These are phyloP conservation scores for Chloroceryle inda DNA, from an alignment of 2,797 vertebrate species.

Conservation along the genomic window DNA sequence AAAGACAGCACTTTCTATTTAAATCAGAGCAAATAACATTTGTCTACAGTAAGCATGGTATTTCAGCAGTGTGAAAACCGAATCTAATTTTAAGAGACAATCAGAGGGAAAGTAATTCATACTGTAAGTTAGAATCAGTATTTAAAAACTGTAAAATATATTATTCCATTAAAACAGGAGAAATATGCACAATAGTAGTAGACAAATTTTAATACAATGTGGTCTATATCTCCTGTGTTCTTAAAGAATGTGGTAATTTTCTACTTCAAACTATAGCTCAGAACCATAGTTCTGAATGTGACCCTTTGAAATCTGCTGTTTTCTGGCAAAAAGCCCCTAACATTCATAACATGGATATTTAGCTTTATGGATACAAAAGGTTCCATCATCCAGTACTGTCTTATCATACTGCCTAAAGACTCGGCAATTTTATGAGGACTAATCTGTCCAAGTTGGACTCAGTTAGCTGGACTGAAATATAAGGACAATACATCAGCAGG, in stretches of 20 bases:
- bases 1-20: not conserved
- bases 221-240: not conserved
- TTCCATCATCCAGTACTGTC: not conserved
- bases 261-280: not conserved
- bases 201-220: not conserved
- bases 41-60: not conserved
- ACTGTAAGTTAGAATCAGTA: not conserved
- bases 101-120: not conserved
- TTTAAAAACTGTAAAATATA: not conserved
- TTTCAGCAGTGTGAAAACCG: slow-evolving; percentile 13
- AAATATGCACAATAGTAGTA: not conserved
- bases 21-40: not conserved
- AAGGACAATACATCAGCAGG: not conserved
- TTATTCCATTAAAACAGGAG: not conserved
- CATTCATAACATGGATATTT: not conserved
- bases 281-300: not conserved
- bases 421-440: not conserved
- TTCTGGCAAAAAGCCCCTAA: not conserved
- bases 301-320: not conserved
- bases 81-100: not conserved
- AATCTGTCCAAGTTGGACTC: not conserved
- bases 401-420: not conserved
- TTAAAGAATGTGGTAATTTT: not conserved
- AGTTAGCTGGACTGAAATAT: not conserved
- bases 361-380: not conserved